Base-by-base conservation (phyloP, 2,113 vertebrate genomes). In the Dasyornis broadbenti region DNA sequence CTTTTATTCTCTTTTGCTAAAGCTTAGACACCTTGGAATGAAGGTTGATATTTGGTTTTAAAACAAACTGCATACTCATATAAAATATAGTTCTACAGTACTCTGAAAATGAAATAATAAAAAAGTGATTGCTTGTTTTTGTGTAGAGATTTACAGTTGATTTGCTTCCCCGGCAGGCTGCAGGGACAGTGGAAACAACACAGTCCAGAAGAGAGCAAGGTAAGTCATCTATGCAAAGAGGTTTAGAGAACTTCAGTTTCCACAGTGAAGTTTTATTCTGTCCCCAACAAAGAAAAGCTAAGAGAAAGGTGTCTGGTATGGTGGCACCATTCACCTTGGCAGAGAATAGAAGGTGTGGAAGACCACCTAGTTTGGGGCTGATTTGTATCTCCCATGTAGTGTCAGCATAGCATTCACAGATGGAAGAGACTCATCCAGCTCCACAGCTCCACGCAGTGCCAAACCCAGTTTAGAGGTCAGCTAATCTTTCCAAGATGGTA, bases 141-240 rank as follows among this genome's bases (percentile, higher is more conserved):
- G 24, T 39, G 17, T 13, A 23, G 10, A 60, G 19, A 52, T 64
- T 89, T 89, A 49, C 10, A 20, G 21, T 10, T 70, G 33, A 3
- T 63, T 65, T 78, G 14, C 17, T 15, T 92, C 44, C 22, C 10
- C 44, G 53, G 12, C 3, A 39, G 19, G 16, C 14, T 81, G 9
- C 35, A 56, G 28, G 60, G 24, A 49, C 20, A 61, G 22, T 10
- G 9, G 49, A 64, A 80, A 9, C 21, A 80, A 31, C 9, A 39
- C 6, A 11, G 0, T 77, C 9, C 31, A 54, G 24, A 76, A 28
- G 2, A 15, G 19, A 69, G n/a, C 27, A 61, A 14, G 4, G 13
- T 19, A 65, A 70, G 47, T 2, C 4, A 3, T 4, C 18, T 10
- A 0, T 3, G 2, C 18, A 39, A 35, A 16, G 23, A 54, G 4